Conservation (phyloP, 2,888 invertebrate species). For the Cinara cedri region DNA sequence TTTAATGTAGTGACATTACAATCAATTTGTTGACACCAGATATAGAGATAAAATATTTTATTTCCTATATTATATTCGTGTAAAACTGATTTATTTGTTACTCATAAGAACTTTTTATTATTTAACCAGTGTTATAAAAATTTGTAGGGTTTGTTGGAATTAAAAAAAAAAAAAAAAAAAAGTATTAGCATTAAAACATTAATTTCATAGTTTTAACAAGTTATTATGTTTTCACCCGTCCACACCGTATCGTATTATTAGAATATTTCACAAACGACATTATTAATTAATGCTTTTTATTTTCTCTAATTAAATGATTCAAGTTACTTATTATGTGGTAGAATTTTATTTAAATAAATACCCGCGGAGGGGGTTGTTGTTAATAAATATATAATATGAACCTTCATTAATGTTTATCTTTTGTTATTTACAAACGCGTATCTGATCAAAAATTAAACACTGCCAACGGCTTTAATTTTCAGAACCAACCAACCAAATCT, state of each 20-base stretch:
- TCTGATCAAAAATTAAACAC: slow-evolving; percentile 54
- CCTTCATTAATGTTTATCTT: slow-evolving; percentile 10
- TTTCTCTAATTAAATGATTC: slow-evolving; percentile 1
- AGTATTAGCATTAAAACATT: slow-evolving; percentile 55
- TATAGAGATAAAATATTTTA: slow-evolving; percentile 43
- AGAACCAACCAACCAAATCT: slow-evolving; percentile 43
- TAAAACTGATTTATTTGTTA: slow-evolving; percentile 54
- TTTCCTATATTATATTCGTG: slow-evolving; percentile 49
- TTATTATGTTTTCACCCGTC: slow-evolving; percentile 46
- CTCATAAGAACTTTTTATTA: slow-evolving; percentile 56
- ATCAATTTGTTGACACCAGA: slow-evolving; percentile 53
- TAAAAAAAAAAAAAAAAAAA: slow-evolving; percentile 33
- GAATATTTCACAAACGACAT: slow-evolving; percentile 14
- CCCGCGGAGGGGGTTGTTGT: slow-evolving; percentile 27
- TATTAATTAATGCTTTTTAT: slow-evolving; percentile 20
- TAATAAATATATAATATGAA: slow-evolving; percentile 21
- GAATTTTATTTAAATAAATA: slow-evolving; percentile 22
- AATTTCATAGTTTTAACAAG: slow-evolving; percentile 53
- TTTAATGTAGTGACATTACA: slow-evolving; percentile 55
- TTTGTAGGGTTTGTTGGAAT: slow-evolving; percentile 55
- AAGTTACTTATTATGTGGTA: slow-evolving; percentile 30
- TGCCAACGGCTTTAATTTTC: slow-evolving; percentile 54
- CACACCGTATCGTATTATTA: slow-evolving; percentile 15
- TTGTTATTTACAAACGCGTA: slow-evolving; percentile 9
- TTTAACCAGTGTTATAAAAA: slow-evolving; percentile 55